Conservation (phyloP, 2,797 vertebrate genomes). For the Hylomyscus alleni region DNA sequence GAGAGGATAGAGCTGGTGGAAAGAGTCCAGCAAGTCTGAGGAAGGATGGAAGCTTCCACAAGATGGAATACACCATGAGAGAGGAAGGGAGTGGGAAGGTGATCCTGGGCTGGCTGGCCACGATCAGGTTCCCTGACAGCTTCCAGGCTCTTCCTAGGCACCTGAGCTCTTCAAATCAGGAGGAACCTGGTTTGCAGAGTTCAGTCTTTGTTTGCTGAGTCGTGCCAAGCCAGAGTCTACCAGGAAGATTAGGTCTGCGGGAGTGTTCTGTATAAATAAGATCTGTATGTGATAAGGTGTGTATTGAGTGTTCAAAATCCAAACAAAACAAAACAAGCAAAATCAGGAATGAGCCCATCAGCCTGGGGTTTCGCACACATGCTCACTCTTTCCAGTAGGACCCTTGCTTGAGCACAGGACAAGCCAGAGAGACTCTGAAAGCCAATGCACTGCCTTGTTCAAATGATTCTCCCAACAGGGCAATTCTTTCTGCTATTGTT, state of each 20-base stretch:
- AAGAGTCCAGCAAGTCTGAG: not conserved
- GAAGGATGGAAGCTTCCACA: not conserved
- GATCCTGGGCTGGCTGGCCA: not conserved
- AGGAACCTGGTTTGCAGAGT: not conserved
- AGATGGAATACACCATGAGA: rapidly evolving
- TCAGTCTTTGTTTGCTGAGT: not conserved
- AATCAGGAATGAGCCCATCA: not conserved
- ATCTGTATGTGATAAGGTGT: not conserved
- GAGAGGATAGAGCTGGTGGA: not conserved
- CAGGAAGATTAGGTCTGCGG: not conserved
- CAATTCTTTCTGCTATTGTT: not conserved
- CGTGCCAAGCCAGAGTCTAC: not conserved
- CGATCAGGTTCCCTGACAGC: not conserved
- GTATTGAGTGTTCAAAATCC: not conserved
- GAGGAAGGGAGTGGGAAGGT: not conserved
- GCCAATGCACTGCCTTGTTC: not conserved
- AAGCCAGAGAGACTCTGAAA: not conserved
- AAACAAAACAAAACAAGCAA: not conserved
- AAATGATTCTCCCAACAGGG: not conserved
- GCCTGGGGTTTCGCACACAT: not conserved
- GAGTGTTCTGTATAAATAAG: not conserved
- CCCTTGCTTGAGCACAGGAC: not conserved
- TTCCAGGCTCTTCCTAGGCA: not conserved
- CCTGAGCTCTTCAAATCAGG: not conserved
- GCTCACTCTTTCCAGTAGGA: not conserved